These are phyloP conservation scores for Axis porcinus DNA, from an alignment of 2,113 vertebrate genomes.

Conservation along the genomic window DNA sequence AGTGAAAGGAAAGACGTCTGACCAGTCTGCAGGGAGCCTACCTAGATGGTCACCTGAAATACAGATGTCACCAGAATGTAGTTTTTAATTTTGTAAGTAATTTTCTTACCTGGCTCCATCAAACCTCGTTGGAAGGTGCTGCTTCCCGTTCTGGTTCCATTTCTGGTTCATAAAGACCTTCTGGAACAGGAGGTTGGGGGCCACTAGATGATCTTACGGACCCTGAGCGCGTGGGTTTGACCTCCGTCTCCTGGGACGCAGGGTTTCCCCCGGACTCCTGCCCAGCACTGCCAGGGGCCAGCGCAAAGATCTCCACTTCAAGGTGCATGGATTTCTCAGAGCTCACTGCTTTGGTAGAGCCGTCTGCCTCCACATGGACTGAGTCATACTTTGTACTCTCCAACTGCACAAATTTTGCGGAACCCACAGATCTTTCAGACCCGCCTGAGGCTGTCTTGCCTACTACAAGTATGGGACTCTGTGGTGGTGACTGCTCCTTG, in stretches of 20 bases:
- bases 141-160: background rate
- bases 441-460: background rate
- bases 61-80: background rate
- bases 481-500: slow-evolving; percentile 53
- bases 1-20: background rate
- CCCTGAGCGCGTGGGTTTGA: background rate
- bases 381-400: background rate
- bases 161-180: slow-evolving; percentile 40
- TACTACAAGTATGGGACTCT: background rate
- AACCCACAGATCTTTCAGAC: slow-evolving; percentile 13
- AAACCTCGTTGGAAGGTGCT: slow-evolving; percentile 61
- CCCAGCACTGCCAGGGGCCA: background rate
- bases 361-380: slow-evolving; percentile 40
- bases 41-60: background rate
- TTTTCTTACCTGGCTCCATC: slow-evolving; percentile 73
- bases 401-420: background rate
- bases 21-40: background rate
- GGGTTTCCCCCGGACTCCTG: background rate
- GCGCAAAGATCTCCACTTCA: slow-evolving; percentile 31
- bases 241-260: background rate
- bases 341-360: background rate
- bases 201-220: background rate
- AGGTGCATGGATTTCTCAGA: slow-evolving; percentile 29
- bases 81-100: background rate
- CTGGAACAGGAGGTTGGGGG: slow-evolving; percentile 37